A percentile compares a stretch with the other conserved stretches of the same genome.
Evolutionary conservation across 2,113 vertebrate species (phyloP).

Genomic region (Ahaetulla prasina): DNA sequence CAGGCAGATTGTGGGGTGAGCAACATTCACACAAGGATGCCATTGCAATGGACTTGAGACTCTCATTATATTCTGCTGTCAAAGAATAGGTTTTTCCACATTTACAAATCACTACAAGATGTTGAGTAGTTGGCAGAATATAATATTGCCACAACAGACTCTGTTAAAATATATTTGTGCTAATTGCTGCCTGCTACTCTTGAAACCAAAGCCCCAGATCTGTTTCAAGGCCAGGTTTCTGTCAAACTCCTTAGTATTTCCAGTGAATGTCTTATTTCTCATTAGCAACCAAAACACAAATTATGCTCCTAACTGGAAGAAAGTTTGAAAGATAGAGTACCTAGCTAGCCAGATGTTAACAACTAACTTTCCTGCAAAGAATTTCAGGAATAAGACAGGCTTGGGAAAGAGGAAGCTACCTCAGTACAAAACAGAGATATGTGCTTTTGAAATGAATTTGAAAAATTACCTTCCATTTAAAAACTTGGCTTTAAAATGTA

Average conservation of each 20-base stretch:
- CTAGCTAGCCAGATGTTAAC: background rate
- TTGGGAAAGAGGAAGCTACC: background rate
- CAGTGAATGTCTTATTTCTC: background rate
- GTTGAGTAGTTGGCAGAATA: background rate
- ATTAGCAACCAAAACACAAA: background rate
- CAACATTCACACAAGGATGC: background rate
- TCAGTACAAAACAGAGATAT: background rate
- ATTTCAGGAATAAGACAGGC: background rate
- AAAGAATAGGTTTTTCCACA: background rate
- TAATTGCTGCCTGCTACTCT: background rate
- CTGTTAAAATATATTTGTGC: background rate
- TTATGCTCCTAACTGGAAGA: background rate
- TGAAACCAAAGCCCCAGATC: background rate
- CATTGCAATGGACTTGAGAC: background rate
- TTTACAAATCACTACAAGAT: background rate
- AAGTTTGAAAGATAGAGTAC: background rate
- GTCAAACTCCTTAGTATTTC: background rate
- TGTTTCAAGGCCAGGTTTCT: background rate
- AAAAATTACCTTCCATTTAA: background rate
- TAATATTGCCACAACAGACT: background rate
- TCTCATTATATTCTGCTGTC: background rate
- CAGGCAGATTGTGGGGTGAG: background rate
- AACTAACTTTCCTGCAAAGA: background rate
- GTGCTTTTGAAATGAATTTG: background rate
- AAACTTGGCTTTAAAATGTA: background rate